Evolutionary conservation across 2,797 vertebrate species (phyloP).

Genomic region (Myoxocephalus aenaeus): DNA sequence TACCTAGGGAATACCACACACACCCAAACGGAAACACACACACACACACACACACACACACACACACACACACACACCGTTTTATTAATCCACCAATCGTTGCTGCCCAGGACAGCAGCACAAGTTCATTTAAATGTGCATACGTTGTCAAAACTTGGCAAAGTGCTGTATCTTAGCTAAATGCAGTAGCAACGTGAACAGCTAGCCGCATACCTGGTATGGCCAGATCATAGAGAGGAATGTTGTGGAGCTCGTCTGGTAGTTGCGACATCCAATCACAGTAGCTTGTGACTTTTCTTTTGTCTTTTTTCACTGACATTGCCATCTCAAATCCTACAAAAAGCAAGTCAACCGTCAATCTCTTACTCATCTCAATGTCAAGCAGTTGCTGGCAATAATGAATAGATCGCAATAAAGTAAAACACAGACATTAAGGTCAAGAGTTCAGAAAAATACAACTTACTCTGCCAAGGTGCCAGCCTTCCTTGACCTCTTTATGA

Average conservation of each 20-base stretch:
- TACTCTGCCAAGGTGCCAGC: constrained; percentile 4
- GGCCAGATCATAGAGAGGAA: constrained; percentile 57
- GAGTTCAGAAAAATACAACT: constrained; percentile 11
- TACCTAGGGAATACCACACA: constrained; percentile 49
- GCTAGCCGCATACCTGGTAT: constrained; percentile 65
- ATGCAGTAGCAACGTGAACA: not conserved
- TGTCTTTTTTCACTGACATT: constrained; percentile 9
- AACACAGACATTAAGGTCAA: not conserved
- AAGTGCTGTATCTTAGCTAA: not conserved
- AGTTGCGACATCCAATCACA: constrained; percentile 72
- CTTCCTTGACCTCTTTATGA: not conserved
- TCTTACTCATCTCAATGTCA: not conserved
- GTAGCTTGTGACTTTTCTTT: not conserved
- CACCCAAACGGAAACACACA: not conserved
- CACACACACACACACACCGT: not conserved
- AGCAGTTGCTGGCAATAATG: not conserved
- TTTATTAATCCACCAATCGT: not conserved
- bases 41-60: not conserved
- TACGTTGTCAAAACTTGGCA: not conserved
- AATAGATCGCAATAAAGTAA: not conserved
- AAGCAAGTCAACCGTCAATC: not conserved
- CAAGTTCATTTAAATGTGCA: not conserved
- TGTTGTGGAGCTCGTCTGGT: constrained; percentile 40
- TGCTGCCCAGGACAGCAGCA: not conserved
- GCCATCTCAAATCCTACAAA: constrained; percentile 1